Evolutionary conservation across 2,888 invertebrate genomes (phyloP), one percentile per base, ranked within the genome.

Genomic region (Cremastinae sp.): DNA sequence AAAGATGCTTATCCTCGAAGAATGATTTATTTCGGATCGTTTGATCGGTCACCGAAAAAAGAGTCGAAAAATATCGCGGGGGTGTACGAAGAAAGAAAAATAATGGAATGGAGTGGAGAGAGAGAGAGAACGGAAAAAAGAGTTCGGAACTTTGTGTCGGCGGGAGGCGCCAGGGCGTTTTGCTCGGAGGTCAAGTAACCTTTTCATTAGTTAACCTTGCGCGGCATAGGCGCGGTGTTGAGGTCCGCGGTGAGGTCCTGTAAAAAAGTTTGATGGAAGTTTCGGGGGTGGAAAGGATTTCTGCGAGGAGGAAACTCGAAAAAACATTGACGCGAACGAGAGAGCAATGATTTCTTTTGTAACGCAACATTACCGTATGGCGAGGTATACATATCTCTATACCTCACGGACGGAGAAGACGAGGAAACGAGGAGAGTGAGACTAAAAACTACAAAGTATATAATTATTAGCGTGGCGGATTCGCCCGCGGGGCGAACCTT

Each of bases 161-260:
- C 66, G 45, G 85, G 83, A 88, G 89, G 89, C 89, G 89, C 89
- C 89, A 88, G 89, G 88, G 89, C 89, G 88, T 88, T 88, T 83
- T 88, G 83, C 75, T 84, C 28, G 5, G 85, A 86, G 89, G 89
- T 89, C 88, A 88, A 89, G 82, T 88, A 89, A 89, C 89, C 89
- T 89, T 90, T 90, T 89, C 89, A 89, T 90, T 89, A 88, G 86
- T 83, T 87, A 87, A 88, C 87, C 87, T 84, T 85, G 83, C 73
- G 68, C 75, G 66, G 62, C 68, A 8, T 41, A 59, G 70, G 70
- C 70, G 75, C 59, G 62, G 59, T 83, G 82, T 78, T 82, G 82
- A 14, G 51, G 80, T 83, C 80, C 85, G 59, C 83, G 82, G 78
- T 82, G 82, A 14, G 51, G 80, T 83, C 80, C 85, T 82, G 82